Evolutionary conservation across 2,888 invertebrate genomes (phyloP).

Genomic region (Sicus ferrugineus): DNA sequence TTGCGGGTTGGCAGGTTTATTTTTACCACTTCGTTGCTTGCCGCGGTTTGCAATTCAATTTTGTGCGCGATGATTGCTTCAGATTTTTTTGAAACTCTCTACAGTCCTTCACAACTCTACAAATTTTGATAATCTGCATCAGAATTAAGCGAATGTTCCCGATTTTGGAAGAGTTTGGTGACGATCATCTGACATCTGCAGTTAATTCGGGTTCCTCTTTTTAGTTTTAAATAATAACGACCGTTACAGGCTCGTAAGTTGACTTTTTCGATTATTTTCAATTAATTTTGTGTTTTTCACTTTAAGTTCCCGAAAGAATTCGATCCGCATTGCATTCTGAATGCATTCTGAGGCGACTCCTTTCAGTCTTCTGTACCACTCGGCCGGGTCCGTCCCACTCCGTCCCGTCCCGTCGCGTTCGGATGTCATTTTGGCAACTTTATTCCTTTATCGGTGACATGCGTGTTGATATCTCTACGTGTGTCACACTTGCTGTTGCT

Average conservation of each 20-base stretch:
- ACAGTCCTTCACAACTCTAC: too few species aligned
- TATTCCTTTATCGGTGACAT: constrained; percentile 38
- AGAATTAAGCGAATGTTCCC: too few species aligned
- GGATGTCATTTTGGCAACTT: constrained; percentile 38
- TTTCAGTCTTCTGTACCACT: neutral
- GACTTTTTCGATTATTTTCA: neutral
- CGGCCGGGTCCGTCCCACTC: neutral
- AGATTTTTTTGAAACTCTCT: neutral
- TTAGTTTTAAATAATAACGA: neutral
- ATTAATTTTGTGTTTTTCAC: too few species aligned
- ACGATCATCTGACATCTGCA: too few species aligned
- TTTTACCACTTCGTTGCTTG: neutral
- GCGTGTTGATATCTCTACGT: constrained; percentile 33
- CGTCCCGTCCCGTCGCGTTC: neutral
- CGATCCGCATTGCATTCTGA: too few species aligned
- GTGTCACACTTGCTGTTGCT: constrained; percentile 30
- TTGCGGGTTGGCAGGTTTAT: neutral
- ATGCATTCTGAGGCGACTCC: neutral
- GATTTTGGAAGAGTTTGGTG: too few species aligned
- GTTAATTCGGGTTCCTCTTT: neutral
- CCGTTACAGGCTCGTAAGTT: neutral
- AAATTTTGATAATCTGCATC: neutral
- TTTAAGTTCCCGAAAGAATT: too few species aligned
- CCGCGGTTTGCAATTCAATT: neutral
- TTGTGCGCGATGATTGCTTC: neutral